Evolutionary conservation across 2,113 vertebrate species (phyloP).

Genomic region (Dasypus novemcinctus): DNA sequence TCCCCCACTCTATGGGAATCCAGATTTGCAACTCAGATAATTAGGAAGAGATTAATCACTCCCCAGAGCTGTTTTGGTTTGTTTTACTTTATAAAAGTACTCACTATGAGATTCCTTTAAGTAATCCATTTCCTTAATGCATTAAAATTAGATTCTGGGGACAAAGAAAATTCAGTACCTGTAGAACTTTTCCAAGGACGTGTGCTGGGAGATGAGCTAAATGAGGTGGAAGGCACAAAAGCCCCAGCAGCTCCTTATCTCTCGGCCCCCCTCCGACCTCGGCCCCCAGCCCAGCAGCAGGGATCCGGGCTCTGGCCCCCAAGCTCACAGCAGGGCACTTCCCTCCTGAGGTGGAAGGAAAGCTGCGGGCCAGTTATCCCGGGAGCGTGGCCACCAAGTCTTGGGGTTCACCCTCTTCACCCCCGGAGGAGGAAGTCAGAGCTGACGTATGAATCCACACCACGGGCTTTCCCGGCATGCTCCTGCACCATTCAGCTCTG

Average conservation of each 20-base stretch:
- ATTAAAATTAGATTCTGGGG: conserved; percentile 44
- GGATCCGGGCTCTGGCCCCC: background rate
- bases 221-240: background rate
- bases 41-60: conserved; percentile 40
- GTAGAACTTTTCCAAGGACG: background rate
- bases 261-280: background rate
- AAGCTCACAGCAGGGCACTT: background rate
- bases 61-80: conserved; percentile 15
- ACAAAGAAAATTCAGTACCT: conserved; percentile 20
- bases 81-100: conserved; percentile 26
- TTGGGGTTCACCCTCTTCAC: background rate
- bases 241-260: too few relatives aligned
- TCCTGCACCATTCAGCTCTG: background rate
- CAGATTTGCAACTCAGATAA: conserved; percentile 44
- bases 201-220: background rate
- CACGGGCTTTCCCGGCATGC: fast-evolving
- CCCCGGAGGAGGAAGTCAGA: background rate
- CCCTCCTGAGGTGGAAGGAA: background rate
- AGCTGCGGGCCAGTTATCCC: fast-evolving
- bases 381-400: background rate
- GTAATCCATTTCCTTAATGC: background rate
- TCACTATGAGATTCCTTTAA: conserved; percentile 37
- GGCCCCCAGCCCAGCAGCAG: background rate
- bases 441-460: background rate
- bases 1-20: background rate